Evolutionary conservation across 2,113 vertebrate genomes (phyloP), one percentile per base, ranked within the genome.

Genomic region (Prietella phreatophila): DNA sequence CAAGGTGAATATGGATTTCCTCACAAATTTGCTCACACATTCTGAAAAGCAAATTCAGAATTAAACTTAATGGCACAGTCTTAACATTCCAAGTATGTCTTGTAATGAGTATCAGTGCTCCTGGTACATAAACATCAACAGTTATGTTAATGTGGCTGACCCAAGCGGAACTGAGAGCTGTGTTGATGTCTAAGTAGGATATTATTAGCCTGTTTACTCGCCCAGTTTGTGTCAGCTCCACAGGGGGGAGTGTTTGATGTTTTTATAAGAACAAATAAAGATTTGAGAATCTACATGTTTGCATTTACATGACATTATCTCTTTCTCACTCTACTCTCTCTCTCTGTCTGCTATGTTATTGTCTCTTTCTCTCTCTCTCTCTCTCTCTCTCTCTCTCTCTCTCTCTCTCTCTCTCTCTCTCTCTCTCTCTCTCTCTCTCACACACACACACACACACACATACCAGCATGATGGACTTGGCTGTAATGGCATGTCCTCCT

Each of bases 401-500:
- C 25, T 79, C 0, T 53, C 47, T 53, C 75, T 30, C 27, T 33
- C 14, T 56, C 69, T 33, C 15, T 71, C 50, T 14, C 0, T 6
- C 80, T 25, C 65, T 3, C 47, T 2, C 30, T 8, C n/a, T 0
- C 47, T n/a, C n/a, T n/a, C n/a, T n/a, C n/a, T n/a, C n/a, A n/a
- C n/a, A n/a, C n/a, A n/a, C n/a, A n/a, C n/a, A n/a, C n/a, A n/a
- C n/a, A n/a, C n/a, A n/a, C n/a, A n/a, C 36, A 36, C 36, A 6
- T 58, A 84, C 67, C 95, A 98, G 96, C 95, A 95, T 47, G 96
- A 96, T 86, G 92, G 95, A 87, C 94, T 94, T 91, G 96, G 95
- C 92, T 98, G 97, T 92, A 99, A 98, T 80, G 97, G 97, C 89
- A 95, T 96, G 91, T 96, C 97, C 11, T 97, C 98, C 91, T 94